Evolutionary conservation across 2,113 vertebrate genomes (phyloP), one percentile per base, ranked within the genome.

Genomic region (Canis aureus): DNA sequence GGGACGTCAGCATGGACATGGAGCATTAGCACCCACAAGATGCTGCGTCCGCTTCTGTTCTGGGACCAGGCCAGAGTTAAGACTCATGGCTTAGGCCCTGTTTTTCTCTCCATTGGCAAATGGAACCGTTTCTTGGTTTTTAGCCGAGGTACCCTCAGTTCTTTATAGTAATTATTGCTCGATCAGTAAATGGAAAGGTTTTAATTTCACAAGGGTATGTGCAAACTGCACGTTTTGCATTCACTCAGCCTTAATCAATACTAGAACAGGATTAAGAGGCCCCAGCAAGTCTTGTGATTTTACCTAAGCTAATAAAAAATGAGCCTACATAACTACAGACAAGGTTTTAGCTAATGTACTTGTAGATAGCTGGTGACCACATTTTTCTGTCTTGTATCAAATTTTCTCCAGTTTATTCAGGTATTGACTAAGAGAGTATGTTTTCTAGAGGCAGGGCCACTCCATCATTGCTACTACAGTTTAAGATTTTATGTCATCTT

Each of bases 221-320:
- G 67, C 82, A 97, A 94, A 97, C 89, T 8, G 57, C 73, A 74
- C 12, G 2, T 87, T 98, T 97, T 97, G 97, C 95, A 85, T 97
- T 97, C 88, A 49, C 51, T 93, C 57, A 43, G 89, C n/a, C 25
- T 62, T 97, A 96, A 97, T 98, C 98, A 74, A 98, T 97, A 97
- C 91, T 11, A 13, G 73, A 95, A 95, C 80, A 95, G 76, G 95
- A 97, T 97, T 97, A 95, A 93, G 73, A 97, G 88, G 93, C 67
- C 91, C 79, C 88, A 95, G 85, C 29, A 94, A 98, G 83, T 62
- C 88, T 85, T 43, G 81, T 57, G 78, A 97, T 94, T 85, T 94
- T 95, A 49, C 95, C 85, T 87, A 95, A 97, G 85, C 91, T 97
- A 93, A 97, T 97, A 94, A 95, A 94, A 94, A 82, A 83, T 5